These are phyloP conservation scores for Calliphora vicina DNA, from an alignment of 1,140 invertebrate genomes.

Conservation along the genomic window DNA sequence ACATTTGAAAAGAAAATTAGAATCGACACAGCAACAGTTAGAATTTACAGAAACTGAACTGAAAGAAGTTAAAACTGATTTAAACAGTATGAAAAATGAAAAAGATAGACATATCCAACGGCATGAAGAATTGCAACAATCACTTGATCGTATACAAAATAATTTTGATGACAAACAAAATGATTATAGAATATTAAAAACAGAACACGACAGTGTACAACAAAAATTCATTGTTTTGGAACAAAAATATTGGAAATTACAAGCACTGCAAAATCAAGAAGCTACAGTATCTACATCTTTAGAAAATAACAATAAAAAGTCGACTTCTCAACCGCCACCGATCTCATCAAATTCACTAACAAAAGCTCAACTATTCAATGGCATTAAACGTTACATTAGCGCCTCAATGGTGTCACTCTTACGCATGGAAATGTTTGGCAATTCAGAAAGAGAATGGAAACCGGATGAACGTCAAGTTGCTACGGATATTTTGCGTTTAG, in stretches of 20 bases:
- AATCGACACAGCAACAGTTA: neutral
- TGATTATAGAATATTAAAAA: neutral
- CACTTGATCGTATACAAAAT: neutral
- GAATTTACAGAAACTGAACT: neutral
- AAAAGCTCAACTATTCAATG: constrained; percentile 56
- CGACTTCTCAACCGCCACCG: neutral
- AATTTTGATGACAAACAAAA: neutral
- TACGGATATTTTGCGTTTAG: constrained; percentile 50
- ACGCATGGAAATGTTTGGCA: constrained; percentile 60
- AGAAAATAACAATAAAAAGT: neutral
- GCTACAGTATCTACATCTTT: neutral
- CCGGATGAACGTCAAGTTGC: constrained; percentile 52
- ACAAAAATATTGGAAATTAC: neutral
- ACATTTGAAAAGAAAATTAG: neutral
- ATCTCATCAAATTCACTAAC: constrained; percentile 31
- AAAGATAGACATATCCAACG: neutral
- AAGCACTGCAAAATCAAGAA: constrained; percentile 10
- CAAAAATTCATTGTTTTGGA: constrained; percentile 12
- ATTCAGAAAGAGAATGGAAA: constrained; percentile 51
- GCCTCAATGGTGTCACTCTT: constrained; percentile 53
- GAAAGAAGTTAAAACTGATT: neutral
- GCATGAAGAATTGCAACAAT: neutral
- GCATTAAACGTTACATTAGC: constrained; percentile 55
- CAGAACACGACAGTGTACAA: neutral
- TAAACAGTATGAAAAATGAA: neutral